Evolutionary conservation across 2,113 vertebrate genomes (phyloP).

Genomic region (Potamarius usumacintae): DNA sequence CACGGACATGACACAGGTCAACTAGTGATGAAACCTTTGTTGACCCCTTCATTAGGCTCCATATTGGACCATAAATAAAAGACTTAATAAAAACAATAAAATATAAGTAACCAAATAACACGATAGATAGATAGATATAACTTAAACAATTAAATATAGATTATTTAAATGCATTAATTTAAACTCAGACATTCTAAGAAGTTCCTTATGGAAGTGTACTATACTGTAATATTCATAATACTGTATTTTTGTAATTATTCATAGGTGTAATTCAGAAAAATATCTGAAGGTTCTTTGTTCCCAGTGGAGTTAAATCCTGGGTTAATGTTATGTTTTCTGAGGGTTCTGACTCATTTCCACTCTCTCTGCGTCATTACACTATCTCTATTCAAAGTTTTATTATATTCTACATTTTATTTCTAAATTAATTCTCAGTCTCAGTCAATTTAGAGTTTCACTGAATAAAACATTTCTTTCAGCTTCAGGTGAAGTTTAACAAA

Average conservation of each 20-base stretch:
- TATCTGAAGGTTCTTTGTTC: not conserved
- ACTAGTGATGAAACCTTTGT: not conserved
- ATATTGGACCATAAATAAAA: not conserved
- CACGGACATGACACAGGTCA: not conserved
- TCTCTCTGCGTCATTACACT: not conserved
- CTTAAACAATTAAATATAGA: not conserved
- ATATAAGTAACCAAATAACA: not conserved
- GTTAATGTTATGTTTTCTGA: not conserved
- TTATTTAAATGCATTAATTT: not conserved
- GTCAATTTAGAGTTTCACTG: not conserved
- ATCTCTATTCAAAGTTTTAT: not conserved
- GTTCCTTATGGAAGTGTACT: not conserved
- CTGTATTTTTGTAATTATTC: not conserved
- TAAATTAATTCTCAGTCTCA: not conserved
- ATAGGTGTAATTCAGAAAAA: not conserved
- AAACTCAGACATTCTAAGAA: not conserved
- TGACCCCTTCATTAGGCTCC: not conserved
- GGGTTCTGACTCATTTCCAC: not conserved
- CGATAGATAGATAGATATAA: not conserved
- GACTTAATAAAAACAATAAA: not conserved
- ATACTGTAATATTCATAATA: not conserved
- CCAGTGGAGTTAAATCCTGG: not conserved
- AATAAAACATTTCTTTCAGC: not conserved
- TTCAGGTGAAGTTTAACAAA: not conserved
- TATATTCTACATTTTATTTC: not conserved